phyloP scores from a whole-genome alignment of 2,113 vertebrate species.

The Stomatorhinus ivindoensis region DNA sequence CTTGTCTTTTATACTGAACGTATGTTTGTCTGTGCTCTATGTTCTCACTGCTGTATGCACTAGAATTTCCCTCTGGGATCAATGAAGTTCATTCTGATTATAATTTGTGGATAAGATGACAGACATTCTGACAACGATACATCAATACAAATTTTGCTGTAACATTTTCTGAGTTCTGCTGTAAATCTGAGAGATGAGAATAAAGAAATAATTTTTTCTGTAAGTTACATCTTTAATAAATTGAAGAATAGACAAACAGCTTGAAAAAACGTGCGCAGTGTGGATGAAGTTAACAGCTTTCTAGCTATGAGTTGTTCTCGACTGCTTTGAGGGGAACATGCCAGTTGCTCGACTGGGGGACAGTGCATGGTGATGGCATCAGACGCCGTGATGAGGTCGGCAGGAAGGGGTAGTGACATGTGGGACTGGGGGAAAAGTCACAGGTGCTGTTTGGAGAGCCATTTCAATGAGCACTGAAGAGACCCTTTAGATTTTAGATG shows the following conservation, averaged over 20 bases:
- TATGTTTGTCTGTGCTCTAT: neutral
- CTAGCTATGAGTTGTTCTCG: neutral
- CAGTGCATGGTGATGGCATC: neutral
- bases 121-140: neutral
- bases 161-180: neutral
- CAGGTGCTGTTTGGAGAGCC: neutral
- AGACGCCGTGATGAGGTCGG: neutral
- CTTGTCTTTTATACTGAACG: neutral
- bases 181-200: neutral
- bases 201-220: neutral
- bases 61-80: neutral
- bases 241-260: neutral
- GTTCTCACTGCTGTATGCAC: neutral
- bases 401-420: neutral
- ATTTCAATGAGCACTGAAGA: neutral
- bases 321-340: neutral
- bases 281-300: neutral
- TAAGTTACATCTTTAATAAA: neutral
- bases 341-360: neutral
- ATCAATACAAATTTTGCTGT: neutral
- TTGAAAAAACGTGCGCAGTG: neutral
- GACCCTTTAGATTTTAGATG: neutral
- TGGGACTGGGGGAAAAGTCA: neutral
- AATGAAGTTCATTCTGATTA: neutral
- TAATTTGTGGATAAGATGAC: neutral